phyloP scores from a whole-genome alignment of 2,797 vertebrate species.

The Sebastes reedi region DNA sequence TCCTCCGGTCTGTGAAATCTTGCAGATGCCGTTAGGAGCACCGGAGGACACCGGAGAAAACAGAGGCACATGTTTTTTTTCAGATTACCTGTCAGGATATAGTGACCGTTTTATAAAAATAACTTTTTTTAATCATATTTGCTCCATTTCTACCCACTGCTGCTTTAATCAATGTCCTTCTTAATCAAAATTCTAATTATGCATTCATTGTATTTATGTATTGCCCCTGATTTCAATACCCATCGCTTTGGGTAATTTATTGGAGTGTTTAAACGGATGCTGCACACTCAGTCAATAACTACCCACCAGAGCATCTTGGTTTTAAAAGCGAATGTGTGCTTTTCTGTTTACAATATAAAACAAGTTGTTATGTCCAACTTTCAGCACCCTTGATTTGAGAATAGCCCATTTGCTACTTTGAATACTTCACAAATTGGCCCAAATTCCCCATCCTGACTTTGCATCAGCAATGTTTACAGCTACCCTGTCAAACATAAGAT shows the following conservation, averaged over 20 bases:
- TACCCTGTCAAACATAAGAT: slow-evolving; percentile 21
- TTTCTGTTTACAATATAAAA: slow-evolving; percentile 8
- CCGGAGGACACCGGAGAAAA: too few relatives aligned
- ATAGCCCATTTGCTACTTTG: not conserved
- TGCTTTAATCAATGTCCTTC: not conserved
- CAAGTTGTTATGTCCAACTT: not conserved
- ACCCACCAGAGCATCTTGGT: not conserved
- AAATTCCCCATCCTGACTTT: slow-evolving; percentile 3
- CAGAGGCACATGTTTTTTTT: too few relatives aligned
- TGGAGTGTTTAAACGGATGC: not conserved
- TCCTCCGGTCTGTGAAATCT: too few relatives aligned
- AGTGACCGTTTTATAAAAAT: too few relatives aligned
- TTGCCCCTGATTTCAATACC: not conserved
- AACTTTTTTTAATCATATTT: too few relatives aligned
- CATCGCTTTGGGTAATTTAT: not conserved
- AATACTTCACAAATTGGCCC: not conserved
- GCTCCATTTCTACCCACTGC: too few relatives aligned
- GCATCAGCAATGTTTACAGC: slow-evolving; percentile 36
- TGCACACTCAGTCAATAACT: not conserved
- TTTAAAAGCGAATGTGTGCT: not conserved
- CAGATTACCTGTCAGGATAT: too few relatives aligned
- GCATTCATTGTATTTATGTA: not conserved
- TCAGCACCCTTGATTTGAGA: not conserved
- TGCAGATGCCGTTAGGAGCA: too few relatives aligned
- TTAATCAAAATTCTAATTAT: slow-evolving; percentile 17